Evolutionary conservation across 37 sponge, comb jelly and placozoan genomes (phyloP), one percentile per base, ranked within the genome.

Genomic region (Chondrosia reniformis): DNA sequence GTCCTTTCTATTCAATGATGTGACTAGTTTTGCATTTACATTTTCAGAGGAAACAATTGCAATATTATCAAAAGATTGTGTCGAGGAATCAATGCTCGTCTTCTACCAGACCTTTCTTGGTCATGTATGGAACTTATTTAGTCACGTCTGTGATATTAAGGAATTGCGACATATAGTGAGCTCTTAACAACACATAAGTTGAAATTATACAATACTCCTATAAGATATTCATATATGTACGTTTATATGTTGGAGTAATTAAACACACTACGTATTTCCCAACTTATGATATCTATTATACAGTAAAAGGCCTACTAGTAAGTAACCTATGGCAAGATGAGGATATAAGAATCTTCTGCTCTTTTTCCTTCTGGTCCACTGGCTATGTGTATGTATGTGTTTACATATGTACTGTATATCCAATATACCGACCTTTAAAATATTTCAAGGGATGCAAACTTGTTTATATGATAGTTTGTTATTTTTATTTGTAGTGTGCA

Each of bases 151-250:
- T 54, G 86, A 86, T 66, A 45, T 86, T 19, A 46, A 40, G 3
- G 86, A 86, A 33, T 77, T 86, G 36, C 43, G 81, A 55, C 77
- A 86, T 61, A 54, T 86, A 67, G 86, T 86, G 59, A 46, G 87
- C 30, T 28, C n/a, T n/a, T n/a, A n/a, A n/a, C n/a, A n/a, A n/a
- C n/a, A n/a, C n/a, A n/a, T n/a, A n/a, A n/a, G n/a, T n/a, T n/a
- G n/a, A n/a, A n/a, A n/a, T n/a, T n/a, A n/a, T n/a, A n/a, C n/a
- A n/a, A n/a, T n/a, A n/a, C n/a, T n/a, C n/a, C n/a, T n/a, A n/a
- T n/a, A n/a, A n/a, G n/a, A n/a, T n/a, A n/a, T n/a, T n/a, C n/a
- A n/a, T n/a, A n/a, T n/a, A n/a, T n/a, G n/a, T n/a, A n/a, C n/a
- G n/a, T n/a, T n/a, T n/a, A n/a, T n/a, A n/a, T n/a, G n/a, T n/a